Percentiles rank a stretch among this genome's conserved stretches.
phyloP scores from a whole-genome alignment of 30 jellyfish, hydroid and myxozoan species.

The Mastigias papua region DNA sequence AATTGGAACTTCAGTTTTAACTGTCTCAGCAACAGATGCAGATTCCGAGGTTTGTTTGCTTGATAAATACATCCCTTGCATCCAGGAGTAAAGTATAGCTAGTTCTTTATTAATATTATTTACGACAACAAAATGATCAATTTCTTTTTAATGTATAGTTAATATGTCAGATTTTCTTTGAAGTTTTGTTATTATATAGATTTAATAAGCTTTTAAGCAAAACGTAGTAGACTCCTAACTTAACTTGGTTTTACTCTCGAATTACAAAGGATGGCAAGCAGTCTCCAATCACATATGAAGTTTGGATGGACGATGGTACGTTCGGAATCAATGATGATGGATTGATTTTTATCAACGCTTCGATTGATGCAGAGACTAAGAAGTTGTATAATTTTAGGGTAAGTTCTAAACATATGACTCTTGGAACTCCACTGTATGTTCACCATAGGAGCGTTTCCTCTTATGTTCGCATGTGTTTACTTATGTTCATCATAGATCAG shows the following conservation, averaged over 20 bases:
- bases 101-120: too few species aligned
- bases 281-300: constrained; percentile 63
- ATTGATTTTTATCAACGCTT: constrained; percentile 48
- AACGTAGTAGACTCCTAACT: background rate
- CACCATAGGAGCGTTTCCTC: too few species aligned
- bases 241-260: background rate
- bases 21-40: constrained; percentile 76
- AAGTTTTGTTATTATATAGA: too few species aligned
- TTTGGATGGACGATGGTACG: constrained; percentile 69
- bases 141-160: too few species aligned
- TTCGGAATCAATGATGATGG: constrained; percentile 71
- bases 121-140: too few species aligned
- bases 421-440: too few species aligned
- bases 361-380: constrained; percentile 51
- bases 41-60: constrained; percentile 59
- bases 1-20: constrained; percentile 53
- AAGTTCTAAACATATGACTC: background rate
- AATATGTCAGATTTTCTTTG: too few species aligned
- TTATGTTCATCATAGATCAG: too few species aligned
- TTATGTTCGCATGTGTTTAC: too few species aligned
- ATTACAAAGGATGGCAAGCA: constrained; percentile 49
- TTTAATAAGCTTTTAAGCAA: too few species aligned
- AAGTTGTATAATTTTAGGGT: constrained; percentile 55
- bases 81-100: too few species aligned
- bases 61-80: background rate